Base-by-base conservation (phyloP, 2,888 invertebrate genomes). In the Ethmia dodecea region DNA sequence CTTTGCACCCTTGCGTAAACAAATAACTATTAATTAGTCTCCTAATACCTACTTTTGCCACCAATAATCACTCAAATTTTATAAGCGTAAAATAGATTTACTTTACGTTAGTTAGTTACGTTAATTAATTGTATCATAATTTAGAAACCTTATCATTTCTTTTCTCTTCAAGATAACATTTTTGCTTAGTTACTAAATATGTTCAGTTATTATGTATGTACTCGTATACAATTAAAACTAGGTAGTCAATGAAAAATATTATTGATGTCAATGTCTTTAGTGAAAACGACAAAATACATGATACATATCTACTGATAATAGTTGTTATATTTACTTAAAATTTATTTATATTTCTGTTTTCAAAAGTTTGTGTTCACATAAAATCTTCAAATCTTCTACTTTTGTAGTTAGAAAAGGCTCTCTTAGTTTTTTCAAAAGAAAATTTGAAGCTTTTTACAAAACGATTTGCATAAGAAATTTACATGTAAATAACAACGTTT, bases 251-350 rank as follows among this genome's bases (percentile, higher is more conserved):
- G 40, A 54, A 49, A n/a, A 8, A 51, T 56, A 47, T 40, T 44
- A 52, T 45, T 37, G 52, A 51, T 43, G 48, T 54, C 53, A 26
- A 26, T 26, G 26, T 55, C 51, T n/a, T n/a, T 57, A 55, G 51
- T 48, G 32, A 50, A 55, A 55, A 52, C 48, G 48, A 46, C 55
- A 65, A n/a, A 59, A 59, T 65, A 56, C 61, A 59, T 52, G 52
- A 66, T 59, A 68, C 69, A 69, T 68, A 70, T 69, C 69, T 62
- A 52, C 43, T 40, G 42, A 42, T 46, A 49, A 52, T 47, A 46
- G 45, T 37, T 45, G 44, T 44, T 28, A 29, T 45, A 44, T 22
- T 16, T 30, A 24, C n/a, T 29, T 29, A 15, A 16, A 13, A 26
- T 14, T 31, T 13, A 31, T 28, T 15, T 27, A 13, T 31, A 13